Conservation (phyloP, 2,113 vertebrate species). For the Telmatochromis brachygnathus region DNA sequence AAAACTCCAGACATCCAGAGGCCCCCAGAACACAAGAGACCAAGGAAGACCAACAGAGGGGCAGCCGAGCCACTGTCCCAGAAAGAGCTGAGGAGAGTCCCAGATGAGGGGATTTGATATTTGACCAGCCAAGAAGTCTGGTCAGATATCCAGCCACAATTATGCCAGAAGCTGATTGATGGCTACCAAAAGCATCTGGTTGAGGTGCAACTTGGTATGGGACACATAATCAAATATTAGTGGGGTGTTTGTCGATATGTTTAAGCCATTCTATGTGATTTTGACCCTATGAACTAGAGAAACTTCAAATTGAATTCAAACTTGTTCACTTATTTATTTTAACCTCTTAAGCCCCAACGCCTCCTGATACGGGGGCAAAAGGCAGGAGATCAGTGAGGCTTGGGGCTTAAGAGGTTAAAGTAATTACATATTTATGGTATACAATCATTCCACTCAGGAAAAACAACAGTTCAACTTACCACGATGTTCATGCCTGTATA, state of each 20-base stretch:
- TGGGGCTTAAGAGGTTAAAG: no score
- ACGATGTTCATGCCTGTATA: background rate
- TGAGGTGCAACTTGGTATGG: background rate
- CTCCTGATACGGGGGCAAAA: no score
- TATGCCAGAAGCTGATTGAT: background rate
- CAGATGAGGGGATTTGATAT: background rate
- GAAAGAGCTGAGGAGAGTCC: background rate
- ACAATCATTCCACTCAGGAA: background rate
- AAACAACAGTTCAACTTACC: background rate
- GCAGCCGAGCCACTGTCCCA: accelerated
- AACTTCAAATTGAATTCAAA: background rate
- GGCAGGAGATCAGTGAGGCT: no score
- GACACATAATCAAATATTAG: background rate
- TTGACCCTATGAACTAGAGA: background rate
- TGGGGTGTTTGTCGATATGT: background rate
- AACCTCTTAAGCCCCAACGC: no score
- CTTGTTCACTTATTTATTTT: background rate
- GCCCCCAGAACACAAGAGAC: accelerated
- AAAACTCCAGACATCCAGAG: no score
- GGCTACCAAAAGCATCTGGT: background rate
- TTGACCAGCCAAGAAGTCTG: background rate
- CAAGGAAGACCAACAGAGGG: background rate
- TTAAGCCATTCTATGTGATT: background rate
- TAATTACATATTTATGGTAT: background rate
- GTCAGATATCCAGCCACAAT: background rate